phyloP scores from a whole-genome alignment of 2,113 vertebrate genomes.

The Siniperca knerii region DNA sequence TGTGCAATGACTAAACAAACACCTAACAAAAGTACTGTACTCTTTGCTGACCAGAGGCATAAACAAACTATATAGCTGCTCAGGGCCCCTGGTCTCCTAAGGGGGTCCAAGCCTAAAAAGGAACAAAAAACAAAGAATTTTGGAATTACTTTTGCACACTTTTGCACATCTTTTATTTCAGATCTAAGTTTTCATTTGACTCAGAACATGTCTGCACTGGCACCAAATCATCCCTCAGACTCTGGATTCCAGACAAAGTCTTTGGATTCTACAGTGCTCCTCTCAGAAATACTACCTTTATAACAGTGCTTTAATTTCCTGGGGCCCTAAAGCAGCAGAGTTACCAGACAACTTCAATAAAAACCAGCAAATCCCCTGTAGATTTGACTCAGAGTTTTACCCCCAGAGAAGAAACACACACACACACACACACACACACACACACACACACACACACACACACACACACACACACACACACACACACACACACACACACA shows the following conservation, averaged over 20 bases:
- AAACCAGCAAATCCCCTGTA: slow-evolving; percentile 53
- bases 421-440: not conserved
- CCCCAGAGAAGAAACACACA: slow-evolving; percentile 31
- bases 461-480: not conserved
- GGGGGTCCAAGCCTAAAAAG: not conserved
- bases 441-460: not conserved
- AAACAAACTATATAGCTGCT: not conserved
- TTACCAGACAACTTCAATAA: slow-evolving; percentile 69
- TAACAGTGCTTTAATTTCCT: slow-evolving; percentile 77
- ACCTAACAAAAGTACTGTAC: too few species aligned
- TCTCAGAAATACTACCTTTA: slow-evolving; percentile 45
- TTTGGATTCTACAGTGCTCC: slow-evolving; percentile 37
- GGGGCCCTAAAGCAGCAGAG: slow-evolving; percentile 44
- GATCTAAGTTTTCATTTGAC: not conserved
- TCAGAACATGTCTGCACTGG: not conserved
- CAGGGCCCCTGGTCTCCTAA: too few species aligned
- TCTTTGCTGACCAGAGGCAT: not conserved
- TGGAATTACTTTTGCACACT: not conserved
- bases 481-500: not conserved
- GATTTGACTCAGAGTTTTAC: slow-evolving; percentile 38
- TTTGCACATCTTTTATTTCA: slow-evolving; percentile 9
- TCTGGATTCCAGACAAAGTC: slow-evolving; percentile 30
- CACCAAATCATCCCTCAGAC: slow-evolving; percentile 4
- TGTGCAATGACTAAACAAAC: too few species aligned
- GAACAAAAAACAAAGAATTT: not conserved